These are phyloP conservation scores for Coracopsis vasa DNA, from an alignment of 2,113 vertebrate genomes.

Conservation along the genomic window DNA sequence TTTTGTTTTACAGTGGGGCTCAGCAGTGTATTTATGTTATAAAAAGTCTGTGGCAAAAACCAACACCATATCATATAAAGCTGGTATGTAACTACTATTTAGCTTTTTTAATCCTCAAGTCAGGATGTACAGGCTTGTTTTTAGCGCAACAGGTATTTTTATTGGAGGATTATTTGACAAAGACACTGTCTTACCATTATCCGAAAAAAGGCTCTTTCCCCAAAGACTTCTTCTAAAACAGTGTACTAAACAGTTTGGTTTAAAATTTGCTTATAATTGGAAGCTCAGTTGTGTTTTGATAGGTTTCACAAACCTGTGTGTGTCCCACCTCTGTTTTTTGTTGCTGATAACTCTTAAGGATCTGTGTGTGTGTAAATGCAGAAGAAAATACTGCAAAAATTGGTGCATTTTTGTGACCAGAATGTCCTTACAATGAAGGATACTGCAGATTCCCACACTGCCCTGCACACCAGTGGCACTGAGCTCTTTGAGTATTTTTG, in stretches of 20 bases:
- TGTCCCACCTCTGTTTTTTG: neutral
- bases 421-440: neutral
- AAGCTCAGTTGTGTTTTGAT: neutral
- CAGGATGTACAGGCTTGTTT: neutral
- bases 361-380: too few relatives aligned
- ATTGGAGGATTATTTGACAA: neutral
- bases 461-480: neutral
- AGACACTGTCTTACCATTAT: neutral
- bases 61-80: conserved; percentile 96
- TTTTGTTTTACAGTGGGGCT: conserved; percentile 88
- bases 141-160: neutral
- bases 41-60: conserved; percentile 99
- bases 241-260: neutral
- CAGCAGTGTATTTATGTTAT: conserved; percentile 94
- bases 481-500: neutral
- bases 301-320: neutral
- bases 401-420: neutral
- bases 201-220: neutral
- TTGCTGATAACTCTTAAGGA: neutral
- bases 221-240: neutral
- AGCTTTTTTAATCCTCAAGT: neutral
- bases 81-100: conserved; percentile 80
- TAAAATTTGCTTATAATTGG: neutral
- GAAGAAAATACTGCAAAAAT: neutral
- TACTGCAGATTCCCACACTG: neutral